Percentiles rank a stretch among this genome's conserved stretches.
Conservation (phyloP, 2,797 vertebrate species). For the Cryptoblepharus egeriae region DNA sequence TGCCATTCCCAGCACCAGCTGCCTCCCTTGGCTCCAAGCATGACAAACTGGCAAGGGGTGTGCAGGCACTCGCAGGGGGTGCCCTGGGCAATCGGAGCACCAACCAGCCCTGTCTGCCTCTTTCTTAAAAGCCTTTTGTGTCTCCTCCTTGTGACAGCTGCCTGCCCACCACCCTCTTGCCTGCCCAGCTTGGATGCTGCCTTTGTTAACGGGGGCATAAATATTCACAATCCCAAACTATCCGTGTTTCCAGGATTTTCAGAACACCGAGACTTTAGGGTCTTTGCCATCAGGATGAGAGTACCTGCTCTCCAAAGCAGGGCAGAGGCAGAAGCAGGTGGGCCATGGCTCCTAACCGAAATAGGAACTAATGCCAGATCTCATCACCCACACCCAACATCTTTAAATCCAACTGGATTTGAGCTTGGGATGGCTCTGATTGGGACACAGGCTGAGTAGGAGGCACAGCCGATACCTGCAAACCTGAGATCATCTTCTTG, state of each 20-base stretch:
- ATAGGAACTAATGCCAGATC: accelerated
- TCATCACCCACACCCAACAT: neutral
- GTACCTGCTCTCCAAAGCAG: constrained; percentile 30
- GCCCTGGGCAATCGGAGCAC: constrained; percentile 52
- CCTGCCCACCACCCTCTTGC: constrained; percentile 53
- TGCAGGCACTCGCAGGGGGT: constrained; percentile 24
- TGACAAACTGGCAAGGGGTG: accelerated
- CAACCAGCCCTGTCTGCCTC: constrained; percentile 19
- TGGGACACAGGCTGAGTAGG: neutral
- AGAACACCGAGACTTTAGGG: constrained; percentile 69
- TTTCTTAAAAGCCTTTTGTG: constrained; percentile 58
- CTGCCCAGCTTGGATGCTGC: constrained; percentile 67
- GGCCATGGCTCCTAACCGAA: constrained; percentile 23
- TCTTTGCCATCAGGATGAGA: constrained; percentile 56
- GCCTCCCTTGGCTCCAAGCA: neutral
- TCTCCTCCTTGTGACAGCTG: constrained; percentile 57
- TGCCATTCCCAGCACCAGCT: constrained; percentile 50
- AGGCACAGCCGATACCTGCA: constrained; percentile 85
- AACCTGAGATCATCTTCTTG: constrained; percentile 92
- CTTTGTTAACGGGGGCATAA: constrained; percentile 79
- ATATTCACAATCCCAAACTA: constrained; percentile 77
- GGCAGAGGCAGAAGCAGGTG: constrained; percentile 27
- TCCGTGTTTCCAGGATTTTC: constrained; percentile 70
- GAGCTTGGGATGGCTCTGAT: neutral
- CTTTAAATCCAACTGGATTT: neutral